Base-by-base conservation (phyloP, 2,888 invertebrate species). In the Caenorhabditis sinica region DNA sequence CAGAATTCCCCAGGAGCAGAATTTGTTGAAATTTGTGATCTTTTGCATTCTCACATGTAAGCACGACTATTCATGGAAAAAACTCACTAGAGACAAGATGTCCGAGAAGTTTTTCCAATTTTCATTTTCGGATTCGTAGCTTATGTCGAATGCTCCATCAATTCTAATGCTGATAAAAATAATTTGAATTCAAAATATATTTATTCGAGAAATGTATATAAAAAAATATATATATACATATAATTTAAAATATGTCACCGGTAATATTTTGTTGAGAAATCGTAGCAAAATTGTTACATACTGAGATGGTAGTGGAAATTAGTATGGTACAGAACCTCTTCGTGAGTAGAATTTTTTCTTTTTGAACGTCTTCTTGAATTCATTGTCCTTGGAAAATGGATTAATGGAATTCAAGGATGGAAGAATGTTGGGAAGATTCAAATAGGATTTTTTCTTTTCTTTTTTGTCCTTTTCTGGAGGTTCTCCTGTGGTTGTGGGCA, bases 341-440 rank as follows among this genome's bases (percentile, higher is more conserved):
- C 82, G 45, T 9, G 81, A 74, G 43, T 79, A 65, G 30, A 73
- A 72, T 33, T 74, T 77, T 49, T 60, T 68, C 43, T 65, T 73
- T 56, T 85, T 85, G 68, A 85, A 69, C 33, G 85, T 85, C 56
- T 84, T 84, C 25, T 85, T 81, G 74, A 85, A 82, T 25, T 85
- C 82, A 51, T 82, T 82, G 13, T 85, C 85, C 40, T 85, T 85
- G 0, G 75, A 76, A n/a, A 85, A 85, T 30, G 77, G 82, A 49
- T 82, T 85, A 20, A 81, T 81, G 1, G 81, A 71, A 58, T 77
- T 85, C 4, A 82, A 58, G 1, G 73, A 61, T 2, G 81, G 77
- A 1, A 82, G 61, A 15, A 77, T 40, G 20, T 75, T 79, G 3
- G 83, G 79, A 58, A 83, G 43, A 25, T 80, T 84, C 68, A 84